Percentiles rank a stretch among this genome's conserved stretches.
Evolutionary conservation across 2,888 invertebrate genomes (phyloP).

Genomic region (Caenorhabditis doughertyi): DNA sequence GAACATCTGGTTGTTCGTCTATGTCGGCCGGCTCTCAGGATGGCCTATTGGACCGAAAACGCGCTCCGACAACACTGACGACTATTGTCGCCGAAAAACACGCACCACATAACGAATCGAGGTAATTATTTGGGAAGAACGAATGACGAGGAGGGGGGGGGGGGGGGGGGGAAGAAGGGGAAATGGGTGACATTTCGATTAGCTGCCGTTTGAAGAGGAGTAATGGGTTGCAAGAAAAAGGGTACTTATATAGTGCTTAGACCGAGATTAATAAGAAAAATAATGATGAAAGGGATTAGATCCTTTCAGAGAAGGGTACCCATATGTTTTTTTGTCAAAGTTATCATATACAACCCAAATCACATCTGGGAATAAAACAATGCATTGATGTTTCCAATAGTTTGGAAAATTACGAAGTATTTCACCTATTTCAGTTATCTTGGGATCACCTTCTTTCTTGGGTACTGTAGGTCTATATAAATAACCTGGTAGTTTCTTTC

Average conservation of each 20-base stretch:
- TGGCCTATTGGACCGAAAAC: slow-evolving; percentile 43
- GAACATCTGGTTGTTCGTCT: slow-evolving; percentile 64
- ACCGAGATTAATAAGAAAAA: neutral
- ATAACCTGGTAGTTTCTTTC: neutral
- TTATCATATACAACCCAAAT: too few relatives aligned
- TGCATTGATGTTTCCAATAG: neutral
- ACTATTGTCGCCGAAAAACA: slow-evolving; percentile 48
- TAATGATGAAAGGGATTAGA: too few relatives aligned
- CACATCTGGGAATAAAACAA: too few relatives aligned
- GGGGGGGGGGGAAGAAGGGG: neutral
- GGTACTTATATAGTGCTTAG: neutral
- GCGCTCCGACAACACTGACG: slow-evolving; percentile 30
- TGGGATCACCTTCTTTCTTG: neutral
- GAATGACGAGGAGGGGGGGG: slow-evolving; percentile 22
- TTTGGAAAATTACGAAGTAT: neutral
- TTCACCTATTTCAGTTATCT: neutral
- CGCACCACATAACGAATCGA: slow-evolving; percentile 59
- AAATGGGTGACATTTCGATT: slow-evolving; percentile 44
- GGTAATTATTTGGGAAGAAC: slow-evolving; percentile 55
- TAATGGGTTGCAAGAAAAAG: slow-evolving; percentile 25
- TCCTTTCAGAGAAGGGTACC: too few relatives aligned
- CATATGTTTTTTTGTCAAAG: too few relatives aligned
- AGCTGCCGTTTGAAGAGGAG: slow-evolving; percentile 41
- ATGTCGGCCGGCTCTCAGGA: slow-evolving; percentile 49
- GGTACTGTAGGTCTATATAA: neutral